These are phyloP conservation scores for Sapajus apella DNA, from an alignment of 2,113 vertebrate species.

Conservation along the genomic window DNA sequence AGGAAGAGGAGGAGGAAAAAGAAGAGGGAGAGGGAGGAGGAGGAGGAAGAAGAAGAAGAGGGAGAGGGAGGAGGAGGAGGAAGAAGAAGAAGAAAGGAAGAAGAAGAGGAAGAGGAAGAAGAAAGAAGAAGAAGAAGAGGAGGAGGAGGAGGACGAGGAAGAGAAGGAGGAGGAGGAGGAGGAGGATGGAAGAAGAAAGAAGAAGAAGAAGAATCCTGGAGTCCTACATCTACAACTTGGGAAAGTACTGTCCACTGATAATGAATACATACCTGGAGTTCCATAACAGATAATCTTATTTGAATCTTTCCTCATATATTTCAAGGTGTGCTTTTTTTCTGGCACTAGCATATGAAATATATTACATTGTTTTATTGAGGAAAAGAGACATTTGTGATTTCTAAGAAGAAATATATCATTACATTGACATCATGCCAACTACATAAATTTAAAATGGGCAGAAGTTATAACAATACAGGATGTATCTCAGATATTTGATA, in stretches of 20 bases:
- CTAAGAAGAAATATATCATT: neutral
- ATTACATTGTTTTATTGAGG: neutral
- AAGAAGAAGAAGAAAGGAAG: neutral
- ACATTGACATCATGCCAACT: neutral
- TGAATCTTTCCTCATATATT: neutral
- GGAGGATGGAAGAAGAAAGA: no score
- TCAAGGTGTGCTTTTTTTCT: neutral
- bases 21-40: no score
- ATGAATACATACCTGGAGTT: neutral
- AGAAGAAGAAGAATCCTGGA: neutral
- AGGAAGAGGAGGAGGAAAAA: no score
- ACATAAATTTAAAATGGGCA: neutral
- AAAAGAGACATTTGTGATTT: neutral
- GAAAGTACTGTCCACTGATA: neutral
- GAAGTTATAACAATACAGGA: neutral
- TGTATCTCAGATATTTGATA: neutral
- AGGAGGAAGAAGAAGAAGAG: no score
- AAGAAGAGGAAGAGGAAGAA: no score
- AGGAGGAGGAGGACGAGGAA: no score
- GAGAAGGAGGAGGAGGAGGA: no score
- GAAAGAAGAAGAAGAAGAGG: no score
- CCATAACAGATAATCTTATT: neutral
- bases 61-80: no score
- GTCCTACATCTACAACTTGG: neutral
- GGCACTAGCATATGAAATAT: neutral